phyloP scores from a whole-genome alignment of 2,888 invertebrate genomes.

The Baronia brevicornis region DNA sequence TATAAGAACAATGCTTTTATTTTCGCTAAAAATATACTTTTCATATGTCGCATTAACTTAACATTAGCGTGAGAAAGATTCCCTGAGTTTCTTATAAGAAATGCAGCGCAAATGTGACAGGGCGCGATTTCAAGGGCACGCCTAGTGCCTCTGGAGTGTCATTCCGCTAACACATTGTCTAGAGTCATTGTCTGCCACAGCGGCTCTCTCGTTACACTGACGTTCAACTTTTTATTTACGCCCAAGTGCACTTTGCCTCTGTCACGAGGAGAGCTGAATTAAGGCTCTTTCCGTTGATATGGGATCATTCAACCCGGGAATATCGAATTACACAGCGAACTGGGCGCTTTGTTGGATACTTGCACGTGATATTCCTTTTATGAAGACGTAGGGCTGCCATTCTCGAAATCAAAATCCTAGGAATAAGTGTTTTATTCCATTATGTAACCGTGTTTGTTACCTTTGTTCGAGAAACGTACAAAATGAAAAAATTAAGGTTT shows the following conservation, averaged over 20 bases:
- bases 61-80: conserved; percentile 1
- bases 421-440: too few species aligned
- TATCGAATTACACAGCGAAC: conserved; percentile 69
- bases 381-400: conserved; percentile 20
- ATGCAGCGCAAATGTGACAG: conserved; percentile 17
- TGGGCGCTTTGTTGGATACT: conserved; percentile 67
- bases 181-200: conserved; percentile 60
- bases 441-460: too few species aligned
- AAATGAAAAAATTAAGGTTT: too few species aligned
- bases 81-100: neutral
- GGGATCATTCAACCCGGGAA: conserved; percentile 72
- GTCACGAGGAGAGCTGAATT: conserved; percentile 68
- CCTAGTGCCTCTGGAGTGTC: conserved; percentile 57
- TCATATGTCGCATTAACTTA: too few species aligned
- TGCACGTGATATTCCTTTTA: conserved; percentile 69
- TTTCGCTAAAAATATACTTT: too few species aligned
- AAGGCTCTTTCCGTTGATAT: conserved; percentile 70
- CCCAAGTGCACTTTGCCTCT: conserved; percentile 69
- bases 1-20: too few species aligned
- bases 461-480: too few species aligned
- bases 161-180: conserved; percentile 68
- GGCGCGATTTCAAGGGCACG: conserved; percentile 33
- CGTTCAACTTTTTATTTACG: conserved; percentile 73
- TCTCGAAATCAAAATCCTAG: too few species aligned
- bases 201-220: conserved; percentile 57